Percentiles rank a stretch among this genome's conserved stretches.
Evolutionary conservation across 2,797 vertebrate genomes (phyloP).

Genomic region (Microctenopoma steveboyesi): DNA sequence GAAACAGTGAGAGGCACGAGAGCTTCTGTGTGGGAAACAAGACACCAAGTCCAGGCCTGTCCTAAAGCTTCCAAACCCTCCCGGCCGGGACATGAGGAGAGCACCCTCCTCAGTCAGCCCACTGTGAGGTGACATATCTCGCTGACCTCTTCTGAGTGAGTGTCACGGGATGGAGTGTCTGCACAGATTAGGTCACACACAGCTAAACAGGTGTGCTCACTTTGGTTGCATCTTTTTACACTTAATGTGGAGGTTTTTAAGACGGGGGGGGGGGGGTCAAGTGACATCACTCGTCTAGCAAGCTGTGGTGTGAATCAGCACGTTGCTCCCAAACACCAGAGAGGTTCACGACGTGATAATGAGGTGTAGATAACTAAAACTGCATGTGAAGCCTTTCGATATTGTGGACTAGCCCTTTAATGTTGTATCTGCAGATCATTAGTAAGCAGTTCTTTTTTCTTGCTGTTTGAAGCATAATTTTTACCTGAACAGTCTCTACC

Average conservation of each 20-base stretch:
- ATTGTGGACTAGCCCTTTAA: background rate
- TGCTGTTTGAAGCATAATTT: background rate
- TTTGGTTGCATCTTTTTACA: background rate
- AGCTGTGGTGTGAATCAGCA: constrained; percentile 12
- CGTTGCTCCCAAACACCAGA: background rate
- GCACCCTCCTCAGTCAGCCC: constrained; percentile 79
- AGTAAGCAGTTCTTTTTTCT: background rate
- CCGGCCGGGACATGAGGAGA: constrained; percentile 56
- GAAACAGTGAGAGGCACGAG: too few species aligned
- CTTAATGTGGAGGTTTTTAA: background rate
- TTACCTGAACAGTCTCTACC: constrained; percentile 37
- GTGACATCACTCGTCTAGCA: constrained; percentile 7
- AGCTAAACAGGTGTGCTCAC: background rate
- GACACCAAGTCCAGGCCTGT: too few species aligned
- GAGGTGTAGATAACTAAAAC: constrained; percentile 15
- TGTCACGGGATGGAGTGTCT: background rate
- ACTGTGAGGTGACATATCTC: constrained; percentile 78
- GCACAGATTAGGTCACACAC: constrained; percentile 5
- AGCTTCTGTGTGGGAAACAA: too few species aligned
- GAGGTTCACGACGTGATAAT: constrained; percentile 21
- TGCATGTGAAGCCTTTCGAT: background rate
- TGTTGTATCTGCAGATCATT: background rate
- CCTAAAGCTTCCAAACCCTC: too few species aligned
- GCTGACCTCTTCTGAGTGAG: constrained; percentile 21
- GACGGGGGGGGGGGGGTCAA: constrained; percentile 6